Conservation (phyloP, 2,888 invertebrate genomes). For the Diarsia brunnea region DNA sequence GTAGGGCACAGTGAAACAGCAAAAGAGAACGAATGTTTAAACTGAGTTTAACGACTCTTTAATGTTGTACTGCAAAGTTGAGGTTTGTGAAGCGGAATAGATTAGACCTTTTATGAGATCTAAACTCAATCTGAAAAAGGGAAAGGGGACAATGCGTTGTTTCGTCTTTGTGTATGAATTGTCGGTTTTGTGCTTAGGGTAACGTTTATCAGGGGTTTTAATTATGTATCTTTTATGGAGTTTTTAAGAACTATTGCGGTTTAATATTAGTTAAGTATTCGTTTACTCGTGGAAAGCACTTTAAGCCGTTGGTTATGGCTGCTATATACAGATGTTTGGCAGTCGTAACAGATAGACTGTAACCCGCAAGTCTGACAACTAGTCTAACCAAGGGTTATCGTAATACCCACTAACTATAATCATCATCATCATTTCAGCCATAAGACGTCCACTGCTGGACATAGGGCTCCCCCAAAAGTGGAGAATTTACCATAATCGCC, state of each 20-base stretch:
- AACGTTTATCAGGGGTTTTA: constrained; percentile 13
- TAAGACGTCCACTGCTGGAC: too few relatives aligned
- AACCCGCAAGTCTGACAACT: too few relatives aligned
- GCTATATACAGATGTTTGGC: too few relatives aligned
- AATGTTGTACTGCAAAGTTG: constrained; percentile 69
- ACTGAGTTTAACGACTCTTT: constrained; percentile 75
- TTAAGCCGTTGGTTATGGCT: too few relatives aligned
- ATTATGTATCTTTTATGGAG: constrained; percentile 18
- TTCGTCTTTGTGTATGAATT: constrained; percentile 30
- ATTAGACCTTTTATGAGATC: constrained; percentile 67
- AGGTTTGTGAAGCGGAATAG: constrained; percentile 68
- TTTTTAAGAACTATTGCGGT: constrained; percentile 1
- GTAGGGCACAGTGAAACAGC: constrained; percentile 63
- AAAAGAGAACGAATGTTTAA: constrained; percentile 71
- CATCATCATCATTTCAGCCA: too few relatives aligned
- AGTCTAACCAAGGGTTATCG: too few relatives aligned
- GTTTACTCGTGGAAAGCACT: neutral
- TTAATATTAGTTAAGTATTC: neutral
- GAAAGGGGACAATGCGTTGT: constrained; percentile 41
- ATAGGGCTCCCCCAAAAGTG: too few relatives aligned
- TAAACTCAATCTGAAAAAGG: constrained; percentile 53
- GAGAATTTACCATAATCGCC: too few relatives aligned
- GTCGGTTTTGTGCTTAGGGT: constrained; percentile 15
- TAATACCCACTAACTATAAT: too few relatives aligned
- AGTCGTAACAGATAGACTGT: too few relatives aligned